Conservation (phyloP, 2,113 vertebrate genomes). For the Epinephelus moara region DNA sequence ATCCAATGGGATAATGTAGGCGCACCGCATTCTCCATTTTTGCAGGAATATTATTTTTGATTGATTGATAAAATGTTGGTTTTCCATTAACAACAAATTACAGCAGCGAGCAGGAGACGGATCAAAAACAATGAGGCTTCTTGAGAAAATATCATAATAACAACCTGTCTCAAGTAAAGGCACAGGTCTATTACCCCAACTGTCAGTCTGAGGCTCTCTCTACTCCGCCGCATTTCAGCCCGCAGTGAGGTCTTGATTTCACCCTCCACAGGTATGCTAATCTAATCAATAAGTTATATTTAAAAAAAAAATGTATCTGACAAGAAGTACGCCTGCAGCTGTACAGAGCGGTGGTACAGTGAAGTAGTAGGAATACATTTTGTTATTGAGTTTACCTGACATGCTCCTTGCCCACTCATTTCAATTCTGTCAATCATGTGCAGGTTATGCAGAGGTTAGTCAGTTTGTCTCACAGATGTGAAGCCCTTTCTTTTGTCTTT, state of each 20-base stretch:
- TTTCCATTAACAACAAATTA: not conserved
- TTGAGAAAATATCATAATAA: slow-evolving; percentile 17
- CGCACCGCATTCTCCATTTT: not conserved
- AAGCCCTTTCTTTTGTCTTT: slow-evolving; percentile 35
- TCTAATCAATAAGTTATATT: slow-evolving; percentile 69
- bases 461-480: slow-evolving; percentile 31
- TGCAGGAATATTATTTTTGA: not conserved
- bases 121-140: not conserved
- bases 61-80: not conserved
- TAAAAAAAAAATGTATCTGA: slow-evolving; percentile 44
- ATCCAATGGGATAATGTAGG: not conserved
- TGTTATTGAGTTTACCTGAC: slow-evolving; percentile 47
- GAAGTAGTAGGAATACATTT: slow-evolving; percentile 28
- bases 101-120: not conserved
- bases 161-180: not conserved
- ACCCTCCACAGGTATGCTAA: slow-evolving; percentile 50
- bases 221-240: slow-evolving; percentile 56
- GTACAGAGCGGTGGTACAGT: not conserved
- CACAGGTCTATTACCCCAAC: slow-evolving; percentile 61
- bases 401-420: slow-evolving; percentile 48
- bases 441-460: slow-evolving; percentile 33
- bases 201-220: slow-evolving; percentile 60
- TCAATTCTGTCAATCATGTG: slow-evolving; percentile 43
- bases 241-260: slow-evolving; percentile 46
- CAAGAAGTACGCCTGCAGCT: slow-evolving; percentile 35